Base-by-base conservation (phyloP, 2,888 invertebrate species). In the Caenorhabditis sulstoni region DNA sequence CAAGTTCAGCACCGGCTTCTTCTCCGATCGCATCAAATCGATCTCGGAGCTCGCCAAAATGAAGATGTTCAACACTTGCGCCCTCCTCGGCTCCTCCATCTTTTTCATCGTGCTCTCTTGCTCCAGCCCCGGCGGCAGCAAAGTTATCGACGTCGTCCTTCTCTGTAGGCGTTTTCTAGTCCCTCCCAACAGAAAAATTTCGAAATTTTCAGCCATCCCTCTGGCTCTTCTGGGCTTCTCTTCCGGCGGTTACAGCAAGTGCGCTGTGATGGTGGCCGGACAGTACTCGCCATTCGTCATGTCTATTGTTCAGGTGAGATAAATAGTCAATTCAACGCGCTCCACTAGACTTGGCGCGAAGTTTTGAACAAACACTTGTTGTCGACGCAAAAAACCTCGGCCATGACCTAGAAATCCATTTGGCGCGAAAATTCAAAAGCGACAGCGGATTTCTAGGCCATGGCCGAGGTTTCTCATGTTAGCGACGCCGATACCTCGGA, bases 41-140 rank as follows among this genome's bases (percentile, higher is more conserved):
- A 80, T 86, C 12, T 79, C 79, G 11, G 86, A 86, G 45, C 61
- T 83, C 44, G 74, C 58, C 4, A 85, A 85, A 61, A 75, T 85
- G 58, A 81, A 85, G 39, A 79, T 87, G 55, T 87, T 86, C 81
- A 86, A 86, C 65, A 81, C 86, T 3, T 67, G 84, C n/a, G 85
- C 86, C 29, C 82, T 87, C 22, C 81, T 82, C 18, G 87, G 87
- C n/a, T 84, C 82, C 9, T 86, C 83, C 9, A 62, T 85, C 14
- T 84, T 86, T 50, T 85, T 87, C 55, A 82, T 85, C 16, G 29
- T 85, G 44, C 65, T 82, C 7, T 61, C 81, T 9, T 75, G 70
- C 39, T 75, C 78, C n/a, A 62, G 47, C 37, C 84, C 86, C 0
- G 81, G 80, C 4, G 65, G 67, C 20, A 62, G 52, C 59, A 73